Evolutionary conservation across 2,888 invertebrate genomes (phyloP), one percentile per base, ranked within the genome.

Genomic region (Leucophora obtusa): DNA sequence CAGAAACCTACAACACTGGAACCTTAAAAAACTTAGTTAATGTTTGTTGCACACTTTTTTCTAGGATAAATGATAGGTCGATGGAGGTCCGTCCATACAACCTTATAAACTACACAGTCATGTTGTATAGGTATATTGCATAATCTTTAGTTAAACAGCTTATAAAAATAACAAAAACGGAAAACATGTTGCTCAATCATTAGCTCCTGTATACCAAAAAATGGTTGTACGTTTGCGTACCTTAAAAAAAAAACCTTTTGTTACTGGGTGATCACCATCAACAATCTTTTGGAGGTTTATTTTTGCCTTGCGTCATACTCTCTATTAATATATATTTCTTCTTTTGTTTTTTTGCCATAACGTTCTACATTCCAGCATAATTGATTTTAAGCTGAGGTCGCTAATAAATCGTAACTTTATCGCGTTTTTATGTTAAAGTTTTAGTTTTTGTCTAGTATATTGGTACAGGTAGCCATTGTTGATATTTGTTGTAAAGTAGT

Each of bases 351-450:
- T 33, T 56, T 53, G 79, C 84, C 79, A 82, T 83, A 85, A 83
- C 86, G 87, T 87, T 88, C 88, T 87, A 87, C 88, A 88, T 88
- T 88, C 88, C 88, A 85, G 86, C 86, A 87, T 88, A 88, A 88
- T 88, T 88, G 88, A 88, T 88, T 88, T 88, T 88, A 87, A 87
- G 87, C 87, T 84, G 83, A 84, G 85, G 85, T 86, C 84, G 86
- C 88, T 88, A 88, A 88, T 88, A 88, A 88, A 88, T 88, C 88
- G 86, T 85, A 87, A 87, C 85, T 88, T 87, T 88, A 88, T 88
- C 88, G 88, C 86, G 84, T 84, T 86, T 85, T 84, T 82, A 85
- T 85, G 85, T 84, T 83, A 83, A 83, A 74, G 69, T 73, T 77
- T 71, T 79, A 35, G 62, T 63, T 54, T 38, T 10, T 15, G 14